Conservation (phyloP, 2,113 vertebrate genomes). For the Bothrops jararaca region DNA sequence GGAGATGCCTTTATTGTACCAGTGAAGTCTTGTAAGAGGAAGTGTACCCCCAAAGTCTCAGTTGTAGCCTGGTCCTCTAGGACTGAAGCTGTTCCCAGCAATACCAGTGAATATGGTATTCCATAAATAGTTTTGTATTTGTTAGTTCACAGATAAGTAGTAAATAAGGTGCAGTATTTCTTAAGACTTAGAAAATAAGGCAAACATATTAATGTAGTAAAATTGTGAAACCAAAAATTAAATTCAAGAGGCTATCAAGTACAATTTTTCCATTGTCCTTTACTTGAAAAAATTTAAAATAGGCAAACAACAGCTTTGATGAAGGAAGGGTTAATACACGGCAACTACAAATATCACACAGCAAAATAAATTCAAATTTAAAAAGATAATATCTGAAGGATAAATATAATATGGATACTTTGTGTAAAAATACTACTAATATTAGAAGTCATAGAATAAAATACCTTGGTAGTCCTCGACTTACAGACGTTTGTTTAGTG, state of each 20-base stretch:
- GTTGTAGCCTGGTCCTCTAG: background rate
- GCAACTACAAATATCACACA: background rate
- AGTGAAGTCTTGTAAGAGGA: background rate
- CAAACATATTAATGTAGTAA: background rate
- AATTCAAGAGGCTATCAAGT: background rate
- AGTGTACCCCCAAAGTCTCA: background rate
- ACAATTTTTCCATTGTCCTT: background rate
- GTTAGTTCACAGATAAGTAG: background rate
- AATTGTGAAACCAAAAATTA: background rate
- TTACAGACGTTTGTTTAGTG: background rate
- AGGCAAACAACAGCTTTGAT: background rate
- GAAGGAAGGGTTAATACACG: background rate
- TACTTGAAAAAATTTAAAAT: background rate
- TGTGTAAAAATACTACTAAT: background rate
- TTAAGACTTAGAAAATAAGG: background rate
- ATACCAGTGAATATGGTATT: background rate
- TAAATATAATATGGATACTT: background rate
- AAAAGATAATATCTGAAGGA: background rate
- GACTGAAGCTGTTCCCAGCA: background rate
- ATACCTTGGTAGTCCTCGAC: background rate
- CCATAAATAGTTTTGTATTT: background rate
- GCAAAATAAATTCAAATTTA: background rate
- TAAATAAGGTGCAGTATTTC: background rate
- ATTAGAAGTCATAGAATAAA: background rate
- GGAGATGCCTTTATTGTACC: background rate